phyloP scores from a whole-genome alignment of 2,113 vertebrate species.

The Tor tambroides region DNA sequence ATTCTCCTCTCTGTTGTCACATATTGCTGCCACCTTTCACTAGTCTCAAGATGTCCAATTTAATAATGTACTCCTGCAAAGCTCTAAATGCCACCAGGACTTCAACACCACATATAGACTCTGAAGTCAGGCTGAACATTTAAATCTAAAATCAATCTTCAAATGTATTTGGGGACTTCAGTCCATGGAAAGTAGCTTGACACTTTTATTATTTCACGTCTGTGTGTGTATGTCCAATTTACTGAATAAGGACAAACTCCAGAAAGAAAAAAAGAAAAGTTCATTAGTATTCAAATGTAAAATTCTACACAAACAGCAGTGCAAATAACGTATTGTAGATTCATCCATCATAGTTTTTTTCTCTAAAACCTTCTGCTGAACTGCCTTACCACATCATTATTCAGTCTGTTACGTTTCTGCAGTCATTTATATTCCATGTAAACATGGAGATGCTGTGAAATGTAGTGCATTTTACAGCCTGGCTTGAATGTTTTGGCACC shows the following conservation, averaged over 20 bases:
- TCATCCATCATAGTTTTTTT: neutral
- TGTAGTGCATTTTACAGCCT: neutral
- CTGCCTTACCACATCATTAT: neutral
- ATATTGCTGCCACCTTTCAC: conserved; percentile 14
- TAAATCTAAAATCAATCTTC: conserved; percentile 7
- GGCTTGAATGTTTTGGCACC: neutral
- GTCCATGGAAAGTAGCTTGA: neutral
- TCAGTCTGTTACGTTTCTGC: neutral
- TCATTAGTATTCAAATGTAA: neutral
- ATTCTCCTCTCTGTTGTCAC: neutral
- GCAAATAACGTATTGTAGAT: neutral
- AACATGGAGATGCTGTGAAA: neutral
- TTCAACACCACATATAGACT: neutral
- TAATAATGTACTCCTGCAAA: conserved; percentile 1
- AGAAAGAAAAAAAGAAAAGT: neutral
- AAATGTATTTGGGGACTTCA: neutral
- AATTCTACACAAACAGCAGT: neutral
- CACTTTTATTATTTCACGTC: neutral
- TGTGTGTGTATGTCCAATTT: neutral
- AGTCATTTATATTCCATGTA: conserved; percentile 1
- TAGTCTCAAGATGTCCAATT: conserved; percentile 8
- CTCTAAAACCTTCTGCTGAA: neutral
- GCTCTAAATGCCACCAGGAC: conserved; percentile 7
- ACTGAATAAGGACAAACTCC: neutral
- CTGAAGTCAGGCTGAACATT: neutral